Evolutionary conservation across 2,888 invertebrate genomes (phyloP).

Genomic region (Volucella inflata): DNA sequence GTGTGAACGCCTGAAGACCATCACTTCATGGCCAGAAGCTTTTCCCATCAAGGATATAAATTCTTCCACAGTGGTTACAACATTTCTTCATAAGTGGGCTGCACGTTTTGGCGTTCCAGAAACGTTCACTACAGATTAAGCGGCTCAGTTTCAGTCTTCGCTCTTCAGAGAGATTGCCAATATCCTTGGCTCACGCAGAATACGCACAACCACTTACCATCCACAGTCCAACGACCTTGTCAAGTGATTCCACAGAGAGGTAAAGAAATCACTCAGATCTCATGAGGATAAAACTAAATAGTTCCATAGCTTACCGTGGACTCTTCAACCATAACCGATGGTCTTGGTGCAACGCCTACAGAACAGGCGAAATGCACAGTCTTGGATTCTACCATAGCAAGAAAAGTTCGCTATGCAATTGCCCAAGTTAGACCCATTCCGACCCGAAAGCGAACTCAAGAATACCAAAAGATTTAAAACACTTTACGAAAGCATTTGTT

Average conservation of each 20-base stretch:
- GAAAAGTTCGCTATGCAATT: not conserved
- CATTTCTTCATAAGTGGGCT: slow-evolving; percentile 33
- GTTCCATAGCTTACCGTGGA: slow-evolving; percentile 11
- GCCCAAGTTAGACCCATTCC: slow-evolving; percentile 20
- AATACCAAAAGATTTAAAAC: slow-evolving; percentile 13
- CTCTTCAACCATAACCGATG: too few species aligned
- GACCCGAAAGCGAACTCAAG: slow-evolving; percentile 19
- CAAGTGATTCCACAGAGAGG: slow-evolving; percentile 40
- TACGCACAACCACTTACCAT: slow-evolving; percentile 51
- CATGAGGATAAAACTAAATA: not conserved
- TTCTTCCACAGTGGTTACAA: slow-evolving; percentile 1
- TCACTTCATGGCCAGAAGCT: too few species aligned
- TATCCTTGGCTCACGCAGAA: slow-evolving; percentile 26
- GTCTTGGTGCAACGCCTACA: too few species aligned
- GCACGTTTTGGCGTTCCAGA: slow-evolving; percentile 45
- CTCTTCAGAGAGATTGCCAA: slow-evolving; percentile 42
- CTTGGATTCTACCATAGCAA: too few species aligned
- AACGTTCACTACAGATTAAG: slow-evolving; percentile 48
- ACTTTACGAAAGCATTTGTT: slow-evolving; percentile 27
- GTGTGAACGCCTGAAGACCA: too few species aligned
- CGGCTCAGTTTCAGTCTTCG: slow-evolving; percentile 54
- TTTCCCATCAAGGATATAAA: slow-evolving; percentile 23
- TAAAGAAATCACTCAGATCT: too few species aligned
- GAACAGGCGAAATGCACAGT: too few species aligned
- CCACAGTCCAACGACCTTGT: slow-evolving; percentile 51